Evolutionary conservation across 2,113 vertebrate species (phyloP).

Genomic region (Agapornis roseicollis): DNA sequence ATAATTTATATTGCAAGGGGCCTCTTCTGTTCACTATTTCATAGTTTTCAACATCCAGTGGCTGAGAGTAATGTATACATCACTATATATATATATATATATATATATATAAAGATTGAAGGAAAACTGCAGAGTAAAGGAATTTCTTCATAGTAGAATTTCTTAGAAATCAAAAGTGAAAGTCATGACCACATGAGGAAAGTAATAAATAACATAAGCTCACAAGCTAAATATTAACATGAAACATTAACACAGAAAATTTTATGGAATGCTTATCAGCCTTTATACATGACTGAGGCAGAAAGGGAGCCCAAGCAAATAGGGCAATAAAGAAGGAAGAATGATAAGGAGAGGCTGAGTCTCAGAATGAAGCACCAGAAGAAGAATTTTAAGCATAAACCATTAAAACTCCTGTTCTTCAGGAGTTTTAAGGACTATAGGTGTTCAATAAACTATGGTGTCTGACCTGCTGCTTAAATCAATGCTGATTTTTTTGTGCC

Average conservation of each 20-base stretch:
- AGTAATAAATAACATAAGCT: background rate
- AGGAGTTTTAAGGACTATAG: background rate
- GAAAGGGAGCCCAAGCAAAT: background rate
- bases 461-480: background rate
- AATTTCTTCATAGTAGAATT: background rate
- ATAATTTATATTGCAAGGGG: background rate
- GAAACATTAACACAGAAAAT: background rate
- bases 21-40: background rate
- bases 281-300: background rate
- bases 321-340: background rate
- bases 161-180: background rate
- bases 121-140: background rate
- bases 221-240: background rate
- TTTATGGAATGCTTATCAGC: background rate
- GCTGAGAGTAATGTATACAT: background rate
- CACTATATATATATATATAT: too few species aligned
- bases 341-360: background rate
- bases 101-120: too few species aligned
- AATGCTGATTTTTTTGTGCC: background rate
- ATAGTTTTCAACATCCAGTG: background rate
- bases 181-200: background rate
- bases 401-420: background rate
- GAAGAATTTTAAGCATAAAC: background rate
- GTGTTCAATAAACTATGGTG: background rate
- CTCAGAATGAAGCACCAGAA: background rate